phyloP scores from a whole-genome alignment of 1,140 invertebrate genomes.

The Alviniconcha marisindica region DNA sequence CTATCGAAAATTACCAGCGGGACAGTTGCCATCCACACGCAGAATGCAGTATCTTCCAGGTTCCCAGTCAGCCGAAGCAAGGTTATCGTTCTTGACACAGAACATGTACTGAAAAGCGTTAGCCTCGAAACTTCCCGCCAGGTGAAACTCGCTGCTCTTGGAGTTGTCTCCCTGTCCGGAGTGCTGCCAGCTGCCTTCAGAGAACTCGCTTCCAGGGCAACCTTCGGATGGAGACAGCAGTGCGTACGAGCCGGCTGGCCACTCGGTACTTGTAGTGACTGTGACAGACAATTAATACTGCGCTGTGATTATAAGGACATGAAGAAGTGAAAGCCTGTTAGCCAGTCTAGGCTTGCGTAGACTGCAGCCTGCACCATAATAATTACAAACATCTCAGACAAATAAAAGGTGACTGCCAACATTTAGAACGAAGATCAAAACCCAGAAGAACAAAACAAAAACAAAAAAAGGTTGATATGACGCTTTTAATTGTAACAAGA shows the following conservation, averaged over 20 bases:
- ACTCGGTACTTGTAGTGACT: not conserved
- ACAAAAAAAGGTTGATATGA: too few relatives aligned
- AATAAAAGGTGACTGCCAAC: too few relatives aligned
- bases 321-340: too few relatives aligned
- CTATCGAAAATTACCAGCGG: constrained; percentile 7
- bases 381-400: too few relatives aligned
- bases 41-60: constrained; percentile 30
- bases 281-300: too few relatives aligned
- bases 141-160: not conserved
- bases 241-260: constrained; percentile 31
- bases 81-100: constrained; percentile 23
- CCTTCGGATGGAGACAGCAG: constrained; percentile 19
- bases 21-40: constrained; percentile 22
- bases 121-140: constrained; percentile 17
- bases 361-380: too few relatives aligned
- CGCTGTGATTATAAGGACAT: too few relatives aligned
- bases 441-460: too few relatives aligned
- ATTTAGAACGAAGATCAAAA: too few relatives aligned
- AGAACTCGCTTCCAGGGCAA: constrained; percentile 25
- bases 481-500: too few relatives aligned
- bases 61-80: not conserved
- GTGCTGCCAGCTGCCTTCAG: constrained; percentile 4
- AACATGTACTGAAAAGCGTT: constrained; percentile 28
- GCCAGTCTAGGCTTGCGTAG: too few relatives aligned
- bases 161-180: constrained; percentile 15